Percentiles rank a stretch among this genome's conserved stretches.
These are phyloP conservation scores for Pyrgilauda ruficollis DNA, from an alignment of 2,113 vertebrate species.

Conservation along the genomic window DNA sequence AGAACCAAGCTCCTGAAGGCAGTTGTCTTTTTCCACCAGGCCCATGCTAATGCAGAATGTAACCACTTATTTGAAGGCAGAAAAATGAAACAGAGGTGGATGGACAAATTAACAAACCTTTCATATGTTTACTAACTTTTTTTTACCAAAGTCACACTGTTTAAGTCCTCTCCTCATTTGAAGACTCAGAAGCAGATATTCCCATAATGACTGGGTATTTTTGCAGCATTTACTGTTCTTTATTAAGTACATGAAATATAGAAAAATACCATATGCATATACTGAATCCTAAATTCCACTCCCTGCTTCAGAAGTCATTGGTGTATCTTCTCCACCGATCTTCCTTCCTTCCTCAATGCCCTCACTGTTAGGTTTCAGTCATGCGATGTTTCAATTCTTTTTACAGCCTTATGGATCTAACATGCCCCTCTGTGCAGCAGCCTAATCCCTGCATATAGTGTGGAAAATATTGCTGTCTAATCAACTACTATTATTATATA, in stretches of 20 bases:
- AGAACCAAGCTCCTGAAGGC: neutral
- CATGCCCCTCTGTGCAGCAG: neutral
- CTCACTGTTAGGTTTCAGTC: neutral
- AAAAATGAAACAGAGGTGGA: neutral
- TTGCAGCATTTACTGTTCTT: neutral
- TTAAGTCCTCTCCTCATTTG: neutral
- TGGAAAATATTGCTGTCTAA: neutral
- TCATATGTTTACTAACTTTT: neutral
- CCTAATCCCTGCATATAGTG: neutral
- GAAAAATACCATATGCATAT: neutral
- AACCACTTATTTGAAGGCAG: neutral
- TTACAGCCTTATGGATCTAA: neutral
- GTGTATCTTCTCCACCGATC: neutral
- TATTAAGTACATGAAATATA: neutral
- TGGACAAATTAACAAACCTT: neutral
- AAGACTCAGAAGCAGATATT: neutral
- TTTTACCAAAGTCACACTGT: neutral
- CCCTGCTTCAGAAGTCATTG: neutral
- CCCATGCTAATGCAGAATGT: neutral
- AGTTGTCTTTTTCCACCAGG: rapidly evolving
- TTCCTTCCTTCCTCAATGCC: neutral
- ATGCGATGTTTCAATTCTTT: neutral
- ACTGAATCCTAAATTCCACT: neutral
- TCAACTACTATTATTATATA: neutral
- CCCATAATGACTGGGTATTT: neutral